Evolutionary conservation across 2,113 vertebrate genomes (phyloP).

Genomic region (Cygnus atratus): DNA sequence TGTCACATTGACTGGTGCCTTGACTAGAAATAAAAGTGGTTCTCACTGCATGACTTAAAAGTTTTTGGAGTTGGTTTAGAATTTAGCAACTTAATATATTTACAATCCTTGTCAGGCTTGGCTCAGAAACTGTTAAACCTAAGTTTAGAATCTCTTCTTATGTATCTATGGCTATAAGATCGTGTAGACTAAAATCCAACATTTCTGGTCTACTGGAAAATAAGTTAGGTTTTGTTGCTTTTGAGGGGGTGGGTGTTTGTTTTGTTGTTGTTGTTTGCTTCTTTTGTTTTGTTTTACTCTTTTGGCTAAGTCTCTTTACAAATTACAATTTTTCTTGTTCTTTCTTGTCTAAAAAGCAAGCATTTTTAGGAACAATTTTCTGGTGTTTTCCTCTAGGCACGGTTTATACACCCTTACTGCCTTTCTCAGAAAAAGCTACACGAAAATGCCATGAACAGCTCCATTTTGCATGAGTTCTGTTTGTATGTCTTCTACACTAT

Average conservation of each 20-base stretch:
- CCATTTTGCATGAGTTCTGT: background rate
- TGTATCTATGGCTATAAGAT: background rate
- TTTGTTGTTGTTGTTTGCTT: background rate
- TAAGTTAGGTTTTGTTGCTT: background rate
- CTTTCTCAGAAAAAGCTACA: background rate
- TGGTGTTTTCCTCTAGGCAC: background rate
- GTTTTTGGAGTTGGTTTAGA: background rate
- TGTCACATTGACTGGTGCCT: background rate
- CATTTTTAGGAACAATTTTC: background rate
- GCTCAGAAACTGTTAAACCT: background rate
- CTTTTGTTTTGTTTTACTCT: background rate
- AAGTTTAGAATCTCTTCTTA: background rate
- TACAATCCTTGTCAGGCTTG: background rate
- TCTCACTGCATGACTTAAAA: background rate
- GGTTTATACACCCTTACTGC: background rate
- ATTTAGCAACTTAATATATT: background rate
- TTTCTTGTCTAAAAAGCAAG: background rate
- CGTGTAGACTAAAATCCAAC: background rate
- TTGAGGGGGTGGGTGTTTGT: background rate
- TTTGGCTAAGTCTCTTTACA: background rate
- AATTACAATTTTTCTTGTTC: background rate
- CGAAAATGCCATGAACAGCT: background rate
- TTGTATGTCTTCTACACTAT: background rate
- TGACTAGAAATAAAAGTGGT: background rate
- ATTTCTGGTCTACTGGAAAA: background rate